These are phyloP conservation scores for Pheucticus melanocephalus DNA, from an alignment of 2,113 vertebrate genomes.

Conservation along the genomic window DNA sequence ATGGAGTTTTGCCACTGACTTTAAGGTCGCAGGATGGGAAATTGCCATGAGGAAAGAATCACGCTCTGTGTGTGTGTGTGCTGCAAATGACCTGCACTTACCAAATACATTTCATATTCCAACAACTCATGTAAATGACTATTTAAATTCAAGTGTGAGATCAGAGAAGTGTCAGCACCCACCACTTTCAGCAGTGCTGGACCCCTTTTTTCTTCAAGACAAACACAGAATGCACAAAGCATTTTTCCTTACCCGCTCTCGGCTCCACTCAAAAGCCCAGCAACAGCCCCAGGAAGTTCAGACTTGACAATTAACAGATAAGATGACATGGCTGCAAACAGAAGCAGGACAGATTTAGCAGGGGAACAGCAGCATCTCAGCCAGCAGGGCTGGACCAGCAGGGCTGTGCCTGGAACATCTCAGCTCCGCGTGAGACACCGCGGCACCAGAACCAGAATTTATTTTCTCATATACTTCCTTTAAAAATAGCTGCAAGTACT, in stretches of 20 bases:
- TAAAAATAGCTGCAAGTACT: neutral
- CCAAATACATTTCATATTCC: constrained; percentile 13
- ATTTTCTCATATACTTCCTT: neutral
- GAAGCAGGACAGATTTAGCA: constrained; percentile 56
- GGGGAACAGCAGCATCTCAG: neutral
- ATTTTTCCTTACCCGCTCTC: constrained; percentile 78
- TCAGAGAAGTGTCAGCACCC: neutral
- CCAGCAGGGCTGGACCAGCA: neutral
- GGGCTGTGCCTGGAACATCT: neutral
- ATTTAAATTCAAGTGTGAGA: neutral
- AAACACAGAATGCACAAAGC: neutral
- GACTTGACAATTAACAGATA: constrained; percentile 94
- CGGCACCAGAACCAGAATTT: neutral
- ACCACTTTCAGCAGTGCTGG: neutral
- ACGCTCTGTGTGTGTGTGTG: neutral
- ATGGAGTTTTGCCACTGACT: constrained; percentile 12
- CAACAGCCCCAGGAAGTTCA: constrained; percentile 89
- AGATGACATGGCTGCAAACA: constrained; percentile 90
- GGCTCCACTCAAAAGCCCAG: constrained; percentile 76
- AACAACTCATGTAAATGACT: neutral
- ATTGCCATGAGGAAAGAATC: neutral
- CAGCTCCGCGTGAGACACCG: neutral
- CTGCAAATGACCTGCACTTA: neutral
- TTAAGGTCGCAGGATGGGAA: neutral
- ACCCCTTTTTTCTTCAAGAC: neutral